Base-by-base conservation (phyloP, 1,140 invertebrate species). In the Saccostrea cuccullata region DNA sequence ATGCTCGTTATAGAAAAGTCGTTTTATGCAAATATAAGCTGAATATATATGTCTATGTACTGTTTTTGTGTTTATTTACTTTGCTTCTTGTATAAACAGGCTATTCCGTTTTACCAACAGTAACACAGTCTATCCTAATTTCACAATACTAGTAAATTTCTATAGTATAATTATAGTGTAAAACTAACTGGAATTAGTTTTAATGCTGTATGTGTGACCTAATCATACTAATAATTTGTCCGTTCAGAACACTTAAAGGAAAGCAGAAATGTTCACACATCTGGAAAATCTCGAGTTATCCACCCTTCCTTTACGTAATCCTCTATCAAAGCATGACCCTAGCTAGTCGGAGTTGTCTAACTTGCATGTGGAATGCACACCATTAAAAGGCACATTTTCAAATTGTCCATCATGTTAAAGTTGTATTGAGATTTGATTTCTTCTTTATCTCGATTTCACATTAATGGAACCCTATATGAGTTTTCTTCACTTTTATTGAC, bases 361-460 rank as follows among this genome's bases (percentile, higher is more conserved):
- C 82, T 55, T 83, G 82, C 82, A 83, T 83, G 82, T 83, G 82
- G 55, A 83, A 55, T 83, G 82, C 55, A 73, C 67, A 23, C 6
- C 23, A 73, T 23, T 30, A 23, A 55, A 55, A 23, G 15, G 20
- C 55, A 83, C 82, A 26, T 55, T 77, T 30, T 30, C 12, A 77
- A 77, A 77, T 83, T 17, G 30, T n/a, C 36, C 30, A n/a, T 47
- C 40, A 83, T 20, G 15, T 55, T 1, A 55, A 73, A 82, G 9
- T 82, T 20, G n/a, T 40, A 83, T 40, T 15, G 13, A 55, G 15
- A 83, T 20, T n/a, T 55, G 82, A 55, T 12, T 47, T 40, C 40
- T 40, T 47, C 26, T 20, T 55, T 47, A 9, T 55, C 20, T 47
- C 15, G 5, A 40, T 5, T 47, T 55, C 82, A 83, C 67, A 26